Conservation (phyloP, 35 echinoderm and acorn worm genomes). For the Amphiura filiformis region DNA sequence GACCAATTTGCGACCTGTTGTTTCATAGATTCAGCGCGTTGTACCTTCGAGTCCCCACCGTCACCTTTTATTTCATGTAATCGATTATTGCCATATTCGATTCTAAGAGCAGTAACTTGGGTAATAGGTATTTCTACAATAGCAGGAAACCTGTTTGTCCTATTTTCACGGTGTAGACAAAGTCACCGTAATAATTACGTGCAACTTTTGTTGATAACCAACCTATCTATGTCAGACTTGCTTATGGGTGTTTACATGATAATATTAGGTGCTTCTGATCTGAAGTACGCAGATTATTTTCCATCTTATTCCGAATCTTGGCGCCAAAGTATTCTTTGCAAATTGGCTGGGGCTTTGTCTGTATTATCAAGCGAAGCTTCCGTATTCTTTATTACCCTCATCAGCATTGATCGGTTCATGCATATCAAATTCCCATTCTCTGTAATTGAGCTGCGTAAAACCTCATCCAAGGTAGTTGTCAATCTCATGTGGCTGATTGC, state of each 20-base stretch:
- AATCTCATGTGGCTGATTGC: background rate
- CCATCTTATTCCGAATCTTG: constrained; percentile 9
- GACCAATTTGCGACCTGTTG: background rate
- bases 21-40: background rate
- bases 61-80: background rate
- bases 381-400: constrained; percentile 47
- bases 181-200: background rate
- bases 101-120: constrained; percentile 27
- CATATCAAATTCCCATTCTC: constrained; percentile 25
- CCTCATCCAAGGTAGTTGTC: background rate
- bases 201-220: background rate
- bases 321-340: constrained; percentile 20
- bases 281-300: constrained; percentile 10
- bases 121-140: constrained; percentile 20
- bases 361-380: constrained; percentile 46
- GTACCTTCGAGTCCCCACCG: background rate
- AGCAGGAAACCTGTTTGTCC: constrained; percentile 33
- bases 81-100: background rate
- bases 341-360: constrained; percentile 12
- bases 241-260: constrained; percentile 51
- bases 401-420: constrained; percentile 45
- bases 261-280: constrained; percentile 20
- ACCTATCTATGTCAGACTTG: constrained; percentile 13
- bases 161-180: background rate
- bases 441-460: background rate